These are phyloP conservation scores for Andrena fulva DNA, from an alignment of 2,888 invertebrate species.

Conservation along the genomic window DNA sequence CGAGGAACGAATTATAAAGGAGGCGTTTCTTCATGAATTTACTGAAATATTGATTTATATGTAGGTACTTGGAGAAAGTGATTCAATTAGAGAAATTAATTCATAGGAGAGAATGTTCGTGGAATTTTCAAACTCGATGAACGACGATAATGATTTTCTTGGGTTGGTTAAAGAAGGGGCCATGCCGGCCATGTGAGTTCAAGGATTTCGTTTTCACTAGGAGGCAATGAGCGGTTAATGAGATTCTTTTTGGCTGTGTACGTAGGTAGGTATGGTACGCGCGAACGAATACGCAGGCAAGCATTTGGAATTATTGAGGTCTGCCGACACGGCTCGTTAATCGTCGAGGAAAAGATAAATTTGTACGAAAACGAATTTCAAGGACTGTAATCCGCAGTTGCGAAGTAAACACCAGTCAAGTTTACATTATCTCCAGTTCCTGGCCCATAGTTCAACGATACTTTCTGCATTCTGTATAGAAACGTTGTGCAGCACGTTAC, in stretches of 20 bases:
- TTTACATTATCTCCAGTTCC: background rate
- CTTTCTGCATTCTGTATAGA: background rate
- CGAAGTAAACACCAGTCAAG: background rate
- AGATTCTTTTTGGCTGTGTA: background rate
- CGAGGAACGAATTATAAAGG: background rate
- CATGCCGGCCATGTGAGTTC: background rate
- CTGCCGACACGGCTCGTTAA: slow-evolving; percentile 45
- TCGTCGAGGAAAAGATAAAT: background rate
- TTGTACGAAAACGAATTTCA: slow-evolving; percentile 27
- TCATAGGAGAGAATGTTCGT: background rate
- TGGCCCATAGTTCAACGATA: background rate
- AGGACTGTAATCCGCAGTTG: background rate
- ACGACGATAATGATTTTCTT: background rate
- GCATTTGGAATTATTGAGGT: slow-evolving; percentile 30
- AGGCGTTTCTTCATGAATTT: too few species aligned
- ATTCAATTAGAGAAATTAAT: background rate
- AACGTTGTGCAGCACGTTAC: too few species aligned
- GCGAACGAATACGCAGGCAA: background rate
- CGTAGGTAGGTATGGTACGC: background rate
- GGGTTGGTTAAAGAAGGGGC: background rate
- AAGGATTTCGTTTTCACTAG: background rate
- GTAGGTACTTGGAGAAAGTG: too few species aligned
- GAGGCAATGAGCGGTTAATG: background rate
- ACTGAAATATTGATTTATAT: too few species aligned
- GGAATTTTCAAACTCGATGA: background rate